Evolutionary conservation across 2,113 vertebrate species (phyloP).

Genomic region (Pseudopipra pipra): DNA sequence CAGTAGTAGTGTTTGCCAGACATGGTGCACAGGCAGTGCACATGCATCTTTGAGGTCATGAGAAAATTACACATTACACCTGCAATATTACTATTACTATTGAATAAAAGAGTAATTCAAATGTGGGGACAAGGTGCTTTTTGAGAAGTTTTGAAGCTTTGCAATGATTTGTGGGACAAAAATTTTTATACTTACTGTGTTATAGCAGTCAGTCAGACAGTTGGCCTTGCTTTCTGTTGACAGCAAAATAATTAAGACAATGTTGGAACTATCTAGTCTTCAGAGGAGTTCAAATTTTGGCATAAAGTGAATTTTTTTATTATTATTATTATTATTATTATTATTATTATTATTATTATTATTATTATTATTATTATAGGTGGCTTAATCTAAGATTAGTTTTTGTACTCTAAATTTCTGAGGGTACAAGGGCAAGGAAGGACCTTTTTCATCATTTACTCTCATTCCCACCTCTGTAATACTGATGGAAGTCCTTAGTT

Average conservation of each 20-base stretch:
- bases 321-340: background rate
- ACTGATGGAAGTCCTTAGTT: background rate
- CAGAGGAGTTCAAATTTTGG: background rate
- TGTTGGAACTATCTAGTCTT: background rate
- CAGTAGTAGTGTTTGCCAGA: background rate
- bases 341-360: background rate
- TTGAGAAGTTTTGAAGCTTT: background rate
- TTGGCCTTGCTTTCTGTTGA: background rate
- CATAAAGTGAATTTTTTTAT: background rate
- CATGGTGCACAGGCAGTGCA: background rate
- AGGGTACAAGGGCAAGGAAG: background rate
- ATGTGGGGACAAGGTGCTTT: background rate
- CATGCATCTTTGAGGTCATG: background rate
- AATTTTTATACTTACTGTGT: background rate
- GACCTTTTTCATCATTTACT: background rate
- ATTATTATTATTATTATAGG: background rate
- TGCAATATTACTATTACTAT: background rate
- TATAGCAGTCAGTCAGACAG: background rate
- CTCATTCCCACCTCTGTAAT: background rate
- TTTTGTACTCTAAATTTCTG: background rate
- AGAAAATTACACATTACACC: background rate
- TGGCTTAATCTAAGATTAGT: background rate
- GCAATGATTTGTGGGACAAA: background rate
- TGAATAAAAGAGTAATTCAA: background rate
- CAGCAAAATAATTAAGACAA: background rate